Conservation (phyloP, 2,888 invertebrate genomes). For the Stegophylla sp. region DNA sequence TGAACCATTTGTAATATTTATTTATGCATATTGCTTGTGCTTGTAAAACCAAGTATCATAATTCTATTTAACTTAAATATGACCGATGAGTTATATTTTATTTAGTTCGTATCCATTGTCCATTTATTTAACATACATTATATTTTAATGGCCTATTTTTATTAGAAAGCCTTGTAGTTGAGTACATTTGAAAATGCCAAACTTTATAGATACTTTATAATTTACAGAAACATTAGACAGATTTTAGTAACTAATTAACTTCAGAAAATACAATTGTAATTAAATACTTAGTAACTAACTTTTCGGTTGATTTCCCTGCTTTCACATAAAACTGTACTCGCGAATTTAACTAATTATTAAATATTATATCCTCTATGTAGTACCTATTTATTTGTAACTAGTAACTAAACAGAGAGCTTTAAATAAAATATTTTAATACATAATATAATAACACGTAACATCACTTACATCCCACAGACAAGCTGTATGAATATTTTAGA, state of each 20-base stretch:
- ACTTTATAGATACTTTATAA: slow-evolving; percentile 30
- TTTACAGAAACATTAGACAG: slow-evolving; percentile 35
- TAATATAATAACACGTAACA: not conserved
- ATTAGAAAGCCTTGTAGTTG: slow-evolving; percentile 2
- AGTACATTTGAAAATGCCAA: slow-evolving; percentile 11
- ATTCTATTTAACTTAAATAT: not conserved
- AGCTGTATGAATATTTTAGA: too few species aligned
- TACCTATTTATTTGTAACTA: slow-evolving; percentile 7
- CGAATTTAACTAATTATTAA: slow-evolving; percentile 12
- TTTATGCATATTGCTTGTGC: too few species aligned
- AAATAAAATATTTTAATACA: not conserved
- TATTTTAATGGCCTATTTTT: not conserved
- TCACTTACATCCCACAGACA: not conserved
- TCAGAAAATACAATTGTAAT: slow-evolving; percentile 34
- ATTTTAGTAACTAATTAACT: slow-evolving; percentile 24
- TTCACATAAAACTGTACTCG: slow-evolving; percentile 25
- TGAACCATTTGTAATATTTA: too few species aligned
- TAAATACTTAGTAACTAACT: slow-evolving; percentile 39
- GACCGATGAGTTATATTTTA: not conserved
- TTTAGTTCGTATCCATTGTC: not conserved
- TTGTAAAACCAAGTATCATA: too few species aligned
- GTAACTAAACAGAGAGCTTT: not conserved
- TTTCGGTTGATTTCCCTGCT: not conserved
- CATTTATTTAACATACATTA: not conserved
- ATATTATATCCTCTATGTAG: slow-evolving; percentile 4